Evolutionary conservation across 1,140 invertebrate species (phyloP), one percentile per base, ranked within the genome.

Genomic region (Agrypnia vestita): DNA sequence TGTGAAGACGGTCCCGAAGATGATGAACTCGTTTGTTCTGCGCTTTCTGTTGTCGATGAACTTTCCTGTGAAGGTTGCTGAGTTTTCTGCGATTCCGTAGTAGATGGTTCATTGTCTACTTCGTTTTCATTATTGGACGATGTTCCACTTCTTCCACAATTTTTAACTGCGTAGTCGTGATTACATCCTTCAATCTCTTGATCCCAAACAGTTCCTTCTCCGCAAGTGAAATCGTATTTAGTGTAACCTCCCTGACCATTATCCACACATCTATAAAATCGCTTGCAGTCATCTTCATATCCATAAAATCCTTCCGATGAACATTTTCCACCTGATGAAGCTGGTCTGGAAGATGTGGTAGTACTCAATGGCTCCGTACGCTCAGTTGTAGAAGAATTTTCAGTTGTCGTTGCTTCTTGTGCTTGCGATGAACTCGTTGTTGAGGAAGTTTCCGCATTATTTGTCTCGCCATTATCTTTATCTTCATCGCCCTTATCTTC

Each of bases 201-300:
- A 84, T 85, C 79, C 84, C 82, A 93, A 15, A 90, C 91, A 8
- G 92, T 84, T 59, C 92, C 91, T 55, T 90, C 87, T 3, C 90
- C 91, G 84, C 92, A 93, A 8, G 84, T 86, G 84, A 92, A 93
- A 56, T 91, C 87, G 82, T 92, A 91, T 84, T 89, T 91, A 35
- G 83, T 88, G 76, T 87, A 92, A 47, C 88, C 88, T 6, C 89
- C 89, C 76, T 89, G 84, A 43, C 89, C 90, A 78, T 91, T 88
- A 82, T 91, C 89, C 3, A 92, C 91, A 84, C 93, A 94, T 51
- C 92, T 87, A 84, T 92, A 93, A 79, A 93, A 94, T 81, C 91
- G 91, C 49, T 80, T 84, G 55, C 82, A 84, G 79, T 86, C 73
- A 76, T 84, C 78, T 84, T 81, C 59, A 77, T 78, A 83, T 0